Base-by-base conservation (phyloP, 2,113 vertebrate genomes). In the Rhinoderma darwinii region DNA sequence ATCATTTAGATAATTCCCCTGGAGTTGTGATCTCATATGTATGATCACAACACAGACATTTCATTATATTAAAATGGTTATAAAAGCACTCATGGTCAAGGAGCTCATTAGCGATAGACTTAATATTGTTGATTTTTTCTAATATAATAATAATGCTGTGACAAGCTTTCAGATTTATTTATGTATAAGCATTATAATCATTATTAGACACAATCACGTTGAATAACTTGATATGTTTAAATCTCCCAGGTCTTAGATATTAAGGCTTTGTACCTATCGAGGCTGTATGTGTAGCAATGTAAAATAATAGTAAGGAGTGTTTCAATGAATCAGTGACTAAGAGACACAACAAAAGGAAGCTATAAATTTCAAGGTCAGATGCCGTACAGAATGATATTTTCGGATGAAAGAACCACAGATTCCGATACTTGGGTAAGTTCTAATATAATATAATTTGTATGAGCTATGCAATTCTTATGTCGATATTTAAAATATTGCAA, bases 121-220 rank as follows among this genome's bases (percentile, higher is more conserved):
- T 95, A 94, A 95, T 96, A 95, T 95, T 94, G 89, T 89, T 94
- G 95, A 94, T 96, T 95, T 94, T 78, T 88, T 76, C 89, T 84
- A 88, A 88, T 93, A 95, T 93, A 87, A 91, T 92, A 93, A 91
- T 87, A 92, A 93, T 51, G 93, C 91, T 88, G 88, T 95, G 95
- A 95, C 93, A 96, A 90, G 92, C 92, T 90, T 94, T 95, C 94
- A 94, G n/a, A 37, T 94, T 91, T 91, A 91, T 92, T 95, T 94
- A 95, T 88, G 89, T 50, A 75, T 41, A 56, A 47, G 18, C 61
- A 59, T 87, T 82, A 44, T 73, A 81, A 76, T 84, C 39, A 44
- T 27, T 74, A 56, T 56, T 20, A 56, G 47, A 18, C 15, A 51
- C 35, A 84, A 73, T 56, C 82, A 39, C 25, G 6, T n/a, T 43